These are phyloP conservation scores for Neotoma lepida DNA, from an alignment of 2,113 vertebrate genomes.

Conservation along the genomic window DNA sequence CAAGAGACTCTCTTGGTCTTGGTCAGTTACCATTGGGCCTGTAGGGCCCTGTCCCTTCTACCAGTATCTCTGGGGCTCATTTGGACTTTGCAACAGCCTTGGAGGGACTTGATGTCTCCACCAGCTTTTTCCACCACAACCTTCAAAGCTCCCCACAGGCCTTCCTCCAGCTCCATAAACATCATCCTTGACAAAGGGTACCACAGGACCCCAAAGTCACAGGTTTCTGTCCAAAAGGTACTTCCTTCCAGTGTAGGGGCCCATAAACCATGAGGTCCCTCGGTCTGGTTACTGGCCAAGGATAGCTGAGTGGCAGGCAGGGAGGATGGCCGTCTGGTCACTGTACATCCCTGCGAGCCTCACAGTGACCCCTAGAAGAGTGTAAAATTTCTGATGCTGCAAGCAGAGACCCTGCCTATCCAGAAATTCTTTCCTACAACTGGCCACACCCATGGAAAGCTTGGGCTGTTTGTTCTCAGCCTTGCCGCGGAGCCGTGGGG, in stretches of 20 bases:
- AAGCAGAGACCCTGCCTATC: neutral
- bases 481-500: neutral
- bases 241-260: neutral
- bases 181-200: too few relatives aligned
- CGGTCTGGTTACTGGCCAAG: neutral
- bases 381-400: neutral
- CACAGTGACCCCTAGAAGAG: neutral
- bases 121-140: too few relatives aligned
- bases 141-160: neutral
- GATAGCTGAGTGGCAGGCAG: neutral
- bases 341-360: neutral
- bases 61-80: neutral
- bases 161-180: neutral
- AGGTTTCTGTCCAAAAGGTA: neutral
- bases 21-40: neutral
- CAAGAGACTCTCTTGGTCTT: neutral
- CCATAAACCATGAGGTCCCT: neutral
- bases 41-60: too few relatives aligned
- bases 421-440: neutral
- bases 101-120: neutral
- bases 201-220: neutral
- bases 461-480: rapidly evolving
- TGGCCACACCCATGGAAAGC: neutral
- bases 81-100: neutral
- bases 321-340: neutral